These are phyloP conservation scores for Camptogramma bilineatum DNA, from an alignment of 2,888 invertebrate genomes.

Conservation along the genomic window DNA sequence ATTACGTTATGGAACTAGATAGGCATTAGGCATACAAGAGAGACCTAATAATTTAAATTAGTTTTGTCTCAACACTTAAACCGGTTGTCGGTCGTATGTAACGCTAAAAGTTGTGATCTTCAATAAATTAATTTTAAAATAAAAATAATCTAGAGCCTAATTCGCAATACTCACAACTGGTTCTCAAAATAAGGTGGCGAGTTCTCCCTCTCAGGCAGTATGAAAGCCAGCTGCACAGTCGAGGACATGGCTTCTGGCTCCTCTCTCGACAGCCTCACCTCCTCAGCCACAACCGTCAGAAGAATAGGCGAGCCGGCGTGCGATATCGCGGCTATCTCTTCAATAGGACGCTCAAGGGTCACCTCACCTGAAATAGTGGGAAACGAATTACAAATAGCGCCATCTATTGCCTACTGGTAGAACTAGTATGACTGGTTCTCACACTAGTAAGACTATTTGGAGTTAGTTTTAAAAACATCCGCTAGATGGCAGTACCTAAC, in stretches of 20 bases:
- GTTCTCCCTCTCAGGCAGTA: constrained; percentile 91
- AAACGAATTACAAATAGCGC: not conserved
- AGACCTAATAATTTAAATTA: too few species aligned
- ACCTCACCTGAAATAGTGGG: constrained; percentile 72
- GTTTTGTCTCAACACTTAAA: too few species aligned
- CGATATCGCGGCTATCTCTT: constrained; percentile 92
- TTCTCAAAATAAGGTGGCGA: constrained; percentile 92
- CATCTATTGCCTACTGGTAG: not conserved
- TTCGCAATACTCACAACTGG: constrained; percentile 90
- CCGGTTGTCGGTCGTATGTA: too few species aligned
- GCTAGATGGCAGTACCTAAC: not conserved
- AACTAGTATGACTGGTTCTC: not conserved
- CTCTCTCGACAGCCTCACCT: constrained; percentile 89
- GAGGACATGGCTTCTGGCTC: constrained; percentile 93
- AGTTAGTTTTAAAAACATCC: not conserved
- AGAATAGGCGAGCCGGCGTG: constrained; percentile 94
- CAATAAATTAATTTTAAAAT: too few species aligned
- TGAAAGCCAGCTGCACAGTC: constrained; percentile 92
- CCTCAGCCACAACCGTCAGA: constrained; percentile 94
- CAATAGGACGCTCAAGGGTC: constrained; percentile 87
- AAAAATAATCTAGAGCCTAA: too few species aligned
- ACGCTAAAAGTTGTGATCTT: too few species aligned
- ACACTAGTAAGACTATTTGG: not conserved
- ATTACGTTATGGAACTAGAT: not conserved
- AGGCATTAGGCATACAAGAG: too few species aligned